Percentiles rank a stretch among this genome's conserved stretches.
Conservation (phyloP, 2,113 vertebrate species). For the Dipodomys merriami region DNA sequence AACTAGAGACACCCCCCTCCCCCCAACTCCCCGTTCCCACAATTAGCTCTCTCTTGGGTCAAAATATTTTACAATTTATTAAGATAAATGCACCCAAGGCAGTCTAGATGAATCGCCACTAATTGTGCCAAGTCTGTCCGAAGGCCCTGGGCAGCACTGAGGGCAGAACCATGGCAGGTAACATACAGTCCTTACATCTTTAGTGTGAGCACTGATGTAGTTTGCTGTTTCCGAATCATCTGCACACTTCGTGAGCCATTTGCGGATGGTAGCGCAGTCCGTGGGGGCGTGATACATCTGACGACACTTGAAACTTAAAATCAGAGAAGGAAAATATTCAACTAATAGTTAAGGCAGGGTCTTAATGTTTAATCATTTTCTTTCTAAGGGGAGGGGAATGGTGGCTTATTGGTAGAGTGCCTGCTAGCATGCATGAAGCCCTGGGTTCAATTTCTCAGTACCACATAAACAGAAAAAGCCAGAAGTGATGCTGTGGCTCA, state of each 20-base stretch:
- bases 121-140: not conserved
- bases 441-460: no score
- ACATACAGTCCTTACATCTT: slow-evolving; percentile 94
- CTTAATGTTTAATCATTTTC: not conserved
- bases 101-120: not conserved
- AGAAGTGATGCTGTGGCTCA: no score
- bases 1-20: no score
- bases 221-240: slow-evolving; percentile 99
- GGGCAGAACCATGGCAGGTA: slow-evolving; percentile 46
- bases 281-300: slow-evolving; percentile 99
- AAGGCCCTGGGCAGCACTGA: not conserved
- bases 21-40: not conserved
- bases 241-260: slow-evolving; percentile 99
- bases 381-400: not conserved
- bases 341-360: slow-evolving; percentile 15
- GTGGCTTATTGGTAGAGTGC: no score
- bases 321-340: slow-evolving; percentile 51
- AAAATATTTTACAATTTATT: slow-evolving; percentile 45
- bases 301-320: slow-evolving; percentile 97
- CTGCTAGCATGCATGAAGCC: no score
- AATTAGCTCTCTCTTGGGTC: not conserved
- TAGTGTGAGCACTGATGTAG: slow-evolving; percentile 99
- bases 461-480: no score
- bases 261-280: slow-evolving; percentile 98
- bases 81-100: not conserved